These are phyloP conservation scores for Acleris holmiana DNA, from an alignment of 2,888 invertebrate genomes.

Conservation along the genomic window DNA sequence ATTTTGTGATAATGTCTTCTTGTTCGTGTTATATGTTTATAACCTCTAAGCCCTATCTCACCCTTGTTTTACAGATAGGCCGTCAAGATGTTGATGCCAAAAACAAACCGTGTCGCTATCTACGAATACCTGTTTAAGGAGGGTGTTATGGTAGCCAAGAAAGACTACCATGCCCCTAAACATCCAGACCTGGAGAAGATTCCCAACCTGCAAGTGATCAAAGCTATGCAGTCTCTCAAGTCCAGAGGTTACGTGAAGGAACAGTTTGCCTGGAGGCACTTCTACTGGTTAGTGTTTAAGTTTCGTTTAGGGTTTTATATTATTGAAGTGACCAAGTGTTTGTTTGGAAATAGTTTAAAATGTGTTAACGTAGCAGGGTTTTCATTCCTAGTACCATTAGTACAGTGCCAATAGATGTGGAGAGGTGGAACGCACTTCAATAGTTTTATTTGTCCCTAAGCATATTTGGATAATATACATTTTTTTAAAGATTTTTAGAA, in stretches of 20 bases:
- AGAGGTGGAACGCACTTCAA: no score
- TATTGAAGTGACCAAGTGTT: not conserved
- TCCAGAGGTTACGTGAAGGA: conserved; percentile 99
- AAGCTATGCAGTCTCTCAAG: conserved; percentile 98
- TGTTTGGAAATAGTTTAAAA: not conserved
- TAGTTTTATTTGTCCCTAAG: no score
- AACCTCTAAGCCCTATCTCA: conserved; percentile 55
- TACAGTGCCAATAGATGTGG: no score
- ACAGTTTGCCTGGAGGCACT: conserved; percentile 99
- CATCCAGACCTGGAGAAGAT: conserved; percentile 98
- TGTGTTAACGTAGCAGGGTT: not conserved
- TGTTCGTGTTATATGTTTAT: conserved; percentile 37
- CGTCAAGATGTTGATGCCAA: conserved; percentile 99
- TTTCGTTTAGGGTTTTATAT: not conserved
- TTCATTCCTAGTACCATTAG: no score
- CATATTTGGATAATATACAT: no score
- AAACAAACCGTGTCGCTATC: conserved; percentile 97
- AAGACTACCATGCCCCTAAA: conserved; percentile 98
- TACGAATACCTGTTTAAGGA: conserved; percentile 99
- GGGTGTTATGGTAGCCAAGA: conserved; percentile 99
- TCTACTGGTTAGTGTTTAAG: conserved; percentile 92
- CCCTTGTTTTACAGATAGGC: conserved; percentile 71
- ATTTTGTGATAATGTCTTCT: conserved; percentile 28
- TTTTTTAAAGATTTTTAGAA: no score
- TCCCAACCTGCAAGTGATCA: conserved; percentile 99